Base-by-base conservation (phyloP, 2,797 vertebrate species). In the Vultur gryphus region DNA sequence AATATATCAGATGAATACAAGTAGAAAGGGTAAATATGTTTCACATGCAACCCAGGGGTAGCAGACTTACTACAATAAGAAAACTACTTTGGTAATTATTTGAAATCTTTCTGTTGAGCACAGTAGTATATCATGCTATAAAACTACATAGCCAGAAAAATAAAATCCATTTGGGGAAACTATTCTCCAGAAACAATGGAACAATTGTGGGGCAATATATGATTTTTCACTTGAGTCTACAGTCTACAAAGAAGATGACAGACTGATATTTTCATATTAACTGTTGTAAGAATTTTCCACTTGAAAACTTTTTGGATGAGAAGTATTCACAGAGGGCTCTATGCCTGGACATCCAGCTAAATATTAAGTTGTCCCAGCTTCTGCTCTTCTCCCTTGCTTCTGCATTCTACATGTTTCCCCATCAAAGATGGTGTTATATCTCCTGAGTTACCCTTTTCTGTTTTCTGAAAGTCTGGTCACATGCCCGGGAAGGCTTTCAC, bases 221-320 rank as follows among this genome's bases (percentile, higher is more conserved):
- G 33, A 69, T 71, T 95, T 92, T 93, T 91, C 78, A 26, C 41
- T 76, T 41, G 13, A 94, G 11, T 78, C 76, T 73, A n/a, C 66
- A 66, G 35, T 85, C 93, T 90, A 51, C 77, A 92, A 31, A 81
- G 31, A 79, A 65, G 61, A 59, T 69, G 59, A 55, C 15, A 64
- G 76, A 69, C 29, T 94, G 83, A 58, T 92, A 28, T 79, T 86
- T 88, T 93, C 87, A 61, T 94, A 88, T 89, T 90, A 96, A 54
- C 37, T 80, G 5, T 54, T 96, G 13, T 61, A 82, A 41, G 41
- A 76, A 61, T 81, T 90, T 71, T 95, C 28, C 54, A 58, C 33
- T 66, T 94, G 90, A 95, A 97, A 91, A 89, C 33, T 31, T 84
- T 83, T 72, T 33, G 77, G 46, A 58, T 70, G 44, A 95, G 13